Evolutionary conservation across 2,113 vertebrate species (phyloP).

Genomic region (Orthonyx spaldingii): DNA sequence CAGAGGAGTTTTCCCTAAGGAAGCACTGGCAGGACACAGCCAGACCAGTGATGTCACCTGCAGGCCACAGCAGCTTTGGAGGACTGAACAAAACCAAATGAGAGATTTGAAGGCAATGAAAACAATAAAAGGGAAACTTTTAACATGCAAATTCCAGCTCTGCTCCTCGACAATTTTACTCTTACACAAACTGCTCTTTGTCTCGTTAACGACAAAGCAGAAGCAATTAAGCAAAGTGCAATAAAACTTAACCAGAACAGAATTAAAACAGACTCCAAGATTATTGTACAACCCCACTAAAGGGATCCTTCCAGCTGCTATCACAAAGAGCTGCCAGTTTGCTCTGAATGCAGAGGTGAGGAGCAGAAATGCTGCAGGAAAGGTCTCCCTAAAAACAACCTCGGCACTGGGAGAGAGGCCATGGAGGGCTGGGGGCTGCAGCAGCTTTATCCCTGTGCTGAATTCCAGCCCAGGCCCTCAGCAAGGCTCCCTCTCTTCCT

Average conservation of each 20-base stretch:
- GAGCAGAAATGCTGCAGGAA: not conserved
- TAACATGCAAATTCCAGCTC: slow-evolving; percentile 32
- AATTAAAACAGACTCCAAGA: not conserved
- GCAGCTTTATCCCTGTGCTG: not conserved
- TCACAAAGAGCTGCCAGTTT: not conserved
- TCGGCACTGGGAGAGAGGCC: not conserved
- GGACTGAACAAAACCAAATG: not conserved
- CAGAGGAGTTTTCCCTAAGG: not conserved
- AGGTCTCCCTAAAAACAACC: not conserved
- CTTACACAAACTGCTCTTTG: not conserved
- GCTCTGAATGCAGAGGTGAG: not conserved
- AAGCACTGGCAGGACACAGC: not conserved
- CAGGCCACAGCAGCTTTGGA: not conserved
- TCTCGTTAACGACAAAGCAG: slow-evolving; percentile 32
- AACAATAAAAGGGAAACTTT: not conserved
- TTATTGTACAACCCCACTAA: not conserved
- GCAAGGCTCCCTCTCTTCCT: not conserved
- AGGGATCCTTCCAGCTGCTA: not conserved
- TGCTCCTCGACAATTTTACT: not conserved
- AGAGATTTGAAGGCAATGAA: not conserved
- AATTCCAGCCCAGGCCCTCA: not conserved
- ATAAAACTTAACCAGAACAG: slow-evolving; percentile 13
- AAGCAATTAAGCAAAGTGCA: slow-evolving; percentile 49
- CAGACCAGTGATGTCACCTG: not conserved
- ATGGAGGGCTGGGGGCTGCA: not conserved